A percentile compares a stretch with the other conserved stretches of the same genome.
Evolutionary conservation across 2,888 invertebrate genomes (phyloP).

Genomic region (Apotomis capreana): DNA sequence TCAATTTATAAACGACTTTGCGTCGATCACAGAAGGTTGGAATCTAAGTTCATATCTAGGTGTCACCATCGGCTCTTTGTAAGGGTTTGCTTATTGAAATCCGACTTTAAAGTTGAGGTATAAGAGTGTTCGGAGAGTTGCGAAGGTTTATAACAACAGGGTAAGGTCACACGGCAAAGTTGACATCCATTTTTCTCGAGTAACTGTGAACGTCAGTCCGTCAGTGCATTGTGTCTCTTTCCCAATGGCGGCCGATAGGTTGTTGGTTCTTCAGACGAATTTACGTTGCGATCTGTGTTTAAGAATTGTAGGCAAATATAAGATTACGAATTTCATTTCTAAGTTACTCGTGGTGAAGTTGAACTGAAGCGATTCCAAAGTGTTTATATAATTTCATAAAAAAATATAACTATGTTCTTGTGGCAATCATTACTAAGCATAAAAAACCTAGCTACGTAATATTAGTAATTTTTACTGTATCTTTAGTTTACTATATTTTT

Average conservation of each 20-base stretch:
- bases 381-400: too few species aligned
- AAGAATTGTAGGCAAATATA: not conserved
- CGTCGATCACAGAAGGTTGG: slow-evolving; percentile 14
- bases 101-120: not conserved
- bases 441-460: not conserved
- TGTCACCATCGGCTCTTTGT: slow-evolving; percentile 9
- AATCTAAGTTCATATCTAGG: slow-evolving; percentile 9
- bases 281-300: slow-evolving; percentile 7
- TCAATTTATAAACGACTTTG: slow-evolving; percentile 28
- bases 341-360: too few species aligned
- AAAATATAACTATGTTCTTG: too few species aligned
- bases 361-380: too few species aligned
- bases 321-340: too few species aligned
- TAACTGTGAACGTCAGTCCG: slow-evolving; percentile 40
- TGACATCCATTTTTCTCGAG: slow-evolving; percentile 42
- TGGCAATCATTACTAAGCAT: too few species aligned
- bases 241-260: slow-evolving; percentile 23
- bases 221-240: slow-evolving; percentile 36
- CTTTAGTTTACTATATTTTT: too few species aligned
- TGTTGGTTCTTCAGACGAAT: slow-evolving; percentile 16
- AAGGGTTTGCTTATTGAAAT: slow-evolving; percentile 7
- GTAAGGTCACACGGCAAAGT: slow-evolving; percentile 40
- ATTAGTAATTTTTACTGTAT: too few species aligned
- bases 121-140: slow-evolving; percentile 9
- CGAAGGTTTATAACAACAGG: slow-evolving; percentile 19